Evolutionary conservation across 1,140 invertebrate genomes (phyloP).

Genomic region (Brachionus rotundiformis): DNA sequence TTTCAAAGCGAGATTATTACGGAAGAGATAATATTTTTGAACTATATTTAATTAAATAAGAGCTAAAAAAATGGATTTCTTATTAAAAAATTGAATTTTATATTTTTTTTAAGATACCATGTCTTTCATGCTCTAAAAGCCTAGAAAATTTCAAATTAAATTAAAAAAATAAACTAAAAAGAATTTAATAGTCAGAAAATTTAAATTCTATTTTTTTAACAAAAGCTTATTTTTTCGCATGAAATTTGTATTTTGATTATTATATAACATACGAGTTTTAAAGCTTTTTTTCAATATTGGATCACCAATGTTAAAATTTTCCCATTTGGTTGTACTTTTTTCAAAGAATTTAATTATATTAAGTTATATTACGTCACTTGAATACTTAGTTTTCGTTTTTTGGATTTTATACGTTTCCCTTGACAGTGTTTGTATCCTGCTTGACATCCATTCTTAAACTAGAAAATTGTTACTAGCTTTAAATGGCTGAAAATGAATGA

Average conservation of each 20-base stretch:
- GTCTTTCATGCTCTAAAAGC: no score
- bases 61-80: no score
- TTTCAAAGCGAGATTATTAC: no score
- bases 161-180: not conserved
- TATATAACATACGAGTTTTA: not conserved
- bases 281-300: not conserved
- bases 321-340: not conserved
- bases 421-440: not conserved
- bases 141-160: no score
- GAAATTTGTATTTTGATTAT: not conserved
- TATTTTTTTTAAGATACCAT: no score
- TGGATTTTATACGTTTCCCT: not conserved
- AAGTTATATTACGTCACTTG: not conserved
- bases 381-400: not conserved
- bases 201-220: not conserved
- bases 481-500: not conserved
- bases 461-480: not conserved
- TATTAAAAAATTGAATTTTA: no score
- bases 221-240: not conserved
- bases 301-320: not conserved
- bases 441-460: slow-evolving; percentile 7
- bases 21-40: no score
- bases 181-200: not conserved
- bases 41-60: no score
- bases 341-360: not conserved